Evolutionary conservation across 2,113 vertebrate genomes (phyloP), one percentile per base, ranked within the genome.

Genomic region (Agelaius tricolor): DNA sequence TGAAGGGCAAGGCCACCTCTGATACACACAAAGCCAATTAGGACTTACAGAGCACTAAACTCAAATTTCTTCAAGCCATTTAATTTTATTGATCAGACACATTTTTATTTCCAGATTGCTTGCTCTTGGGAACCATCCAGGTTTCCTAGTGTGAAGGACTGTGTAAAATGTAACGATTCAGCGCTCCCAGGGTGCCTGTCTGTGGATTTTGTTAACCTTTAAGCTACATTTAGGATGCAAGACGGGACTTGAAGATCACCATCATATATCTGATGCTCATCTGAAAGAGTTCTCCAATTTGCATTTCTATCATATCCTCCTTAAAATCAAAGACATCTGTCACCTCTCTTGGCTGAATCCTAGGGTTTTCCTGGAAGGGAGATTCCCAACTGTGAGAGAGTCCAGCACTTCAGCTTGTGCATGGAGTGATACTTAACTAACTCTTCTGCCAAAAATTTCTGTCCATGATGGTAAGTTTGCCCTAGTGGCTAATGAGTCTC

Each of bases 41-140:
- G 68, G 71, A 59, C 89, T 87, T 71, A 31, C 0, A 55, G 71
- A 86, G 71, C 63, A 80, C 90, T 97, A 55, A 96, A 95, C 67
- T 77, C 75, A 12, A 58, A 83, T 93, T 90, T 95, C 91, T 96
- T 80, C 93, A 95, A 91, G 82, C 65, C 84, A 79, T 97, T 95
- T 91, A 26, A 30, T 85, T 96, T 96, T 96, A 97, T 96, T 97
- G 94, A 95, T 94, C 82, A 83, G 87, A 74, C 71, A 76, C 33
- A 23, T 80, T 95, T 95, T 91, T 95, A 93, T 91, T 96, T 96
- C 87, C 91, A 94, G 75, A 91, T 83, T 85, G 23, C 39, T 91
- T 26, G 5, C 91, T 89, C 93, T 92, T 93, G 94, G 91, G 94
- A 93, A 16, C 59, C 63, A 93, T 95, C 94, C 94, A 94, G 84